Base-by-base conservation (phyloP, 2,113 vertebrate species). In the Solea solea region DNA sequence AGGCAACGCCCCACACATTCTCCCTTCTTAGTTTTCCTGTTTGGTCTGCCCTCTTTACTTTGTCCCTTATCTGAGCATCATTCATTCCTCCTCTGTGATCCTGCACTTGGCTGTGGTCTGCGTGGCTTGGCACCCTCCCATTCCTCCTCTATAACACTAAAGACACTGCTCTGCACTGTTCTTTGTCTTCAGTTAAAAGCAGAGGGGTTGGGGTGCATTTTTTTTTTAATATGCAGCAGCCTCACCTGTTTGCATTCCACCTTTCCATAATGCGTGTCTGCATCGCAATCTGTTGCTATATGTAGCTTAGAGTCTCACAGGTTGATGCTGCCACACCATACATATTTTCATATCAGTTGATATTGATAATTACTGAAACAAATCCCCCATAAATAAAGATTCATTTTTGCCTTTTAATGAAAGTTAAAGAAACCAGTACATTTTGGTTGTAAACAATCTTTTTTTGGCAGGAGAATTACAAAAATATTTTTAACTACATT, bases 1-100 rank as follows among this genome's bases (percentile, higher is more conserved):
- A 77, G 88, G 81, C 84, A 65, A 91, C 89, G 62, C 91, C 91
- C 82, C 67, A 39, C 82, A 84, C 87, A 87, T 91, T 87, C 75
- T 87, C 66, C 78, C 80, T 71, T 78, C 79, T 67, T 89, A 74
- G 84, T 89, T 90, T 93, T 93, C 93, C 92, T 94, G 93, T 94
- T 93, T 94, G 92, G 93, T 93, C 92, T 93, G 89, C 88, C 88
- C 83, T 88, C 90, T 87, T 88, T 89, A 86, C 86, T 93, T 88
- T 88, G 84, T 84, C 83, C 78, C 90, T 93, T 93, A 93, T 94
- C 93, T 88, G 77, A 87, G 84, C 82, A 92, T 93, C 91, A 81
- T 90, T 92, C 92, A 91, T 92, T 94, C 90, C 91, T 91, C 80
- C 79, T 90, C 72, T 68, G 84, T 88, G 89, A 89, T 92, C 84